phyloP scores from a whole-genome alignment of 2,888 invertebrate species.

The Uropetala carovei region DNA sequence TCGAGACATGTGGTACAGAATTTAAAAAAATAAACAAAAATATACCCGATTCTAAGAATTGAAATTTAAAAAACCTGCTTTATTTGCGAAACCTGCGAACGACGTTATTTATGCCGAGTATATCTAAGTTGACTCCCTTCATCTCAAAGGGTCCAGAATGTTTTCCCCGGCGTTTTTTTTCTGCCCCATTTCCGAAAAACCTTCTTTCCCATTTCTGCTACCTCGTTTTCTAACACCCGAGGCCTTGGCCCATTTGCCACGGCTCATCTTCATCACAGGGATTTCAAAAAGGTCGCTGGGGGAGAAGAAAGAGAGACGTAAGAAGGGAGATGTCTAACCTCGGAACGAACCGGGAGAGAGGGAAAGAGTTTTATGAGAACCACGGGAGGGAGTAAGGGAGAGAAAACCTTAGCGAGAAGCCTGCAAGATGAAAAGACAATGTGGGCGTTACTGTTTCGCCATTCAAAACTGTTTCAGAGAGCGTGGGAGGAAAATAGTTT shows the following conservation, averaged over 20 bases:
- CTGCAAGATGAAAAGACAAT: slow-evolving; percentile 40
- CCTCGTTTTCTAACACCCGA: neutral
- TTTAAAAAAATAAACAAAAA: too few relatives aligned
- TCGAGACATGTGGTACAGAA: too few relatives aligned
- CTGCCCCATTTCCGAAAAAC: neutral
- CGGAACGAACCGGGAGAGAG: neutral
- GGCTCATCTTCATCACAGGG: neutral
- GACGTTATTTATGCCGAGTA: neutral
- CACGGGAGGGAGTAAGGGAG: neutral
- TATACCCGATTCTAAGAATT: too few relatives aligned
- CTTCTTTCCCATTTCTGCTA: neutral
- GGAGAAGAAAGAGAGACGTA: neutral
- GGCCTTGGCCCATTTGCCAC: slow-evolving; percentile 50
- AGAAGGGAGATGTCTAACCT: neutral
- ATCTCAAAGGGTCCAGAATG: neutral
- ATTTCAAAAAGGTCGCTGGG: slow-evolving; percentile 7
- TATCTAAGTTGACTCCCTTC: neutral
- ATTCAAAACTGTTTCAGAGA: neutral
- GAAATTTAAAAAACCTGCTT: too few relatives aligned
- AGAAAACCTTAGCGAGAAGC: slow-evolving; percentile 14
- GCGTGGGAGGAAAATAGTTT: neutral
- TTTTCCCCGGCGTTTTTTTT: neutral
- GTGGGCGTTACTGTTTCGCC: slow-evolving; percentile 52
- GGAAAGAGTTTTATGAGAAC: neutral
- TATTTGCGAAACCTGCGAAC: neutral